phyloP scores from a whole-genome alignment of 2,113 vertebrate species.

The Anolis carolinensis region DNA sequence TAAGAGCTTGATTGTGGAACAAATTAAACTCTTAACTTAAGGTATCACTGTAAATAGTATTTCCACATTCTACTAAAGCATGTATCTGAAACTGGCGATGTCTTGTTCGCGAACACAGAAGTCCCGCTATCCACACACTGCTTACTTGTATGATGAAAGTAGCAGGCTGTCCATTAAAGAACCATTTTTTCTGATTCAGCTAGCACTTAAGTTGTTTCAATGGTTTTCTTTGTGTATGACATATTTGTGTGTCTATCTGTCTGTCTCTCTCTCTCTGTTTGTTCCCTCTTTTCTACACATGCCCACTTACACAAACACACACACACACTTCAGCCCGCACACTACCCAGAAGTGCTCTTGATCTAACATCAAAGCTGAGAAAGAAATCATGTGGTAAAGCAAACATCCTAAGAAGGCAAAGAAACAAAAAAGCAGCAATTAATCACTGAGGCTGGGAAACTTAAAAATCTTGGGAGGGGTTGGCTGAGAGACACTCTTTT shows the following conservation, averaged over 20 bases:
- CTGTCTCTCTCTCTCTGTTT: neutral
- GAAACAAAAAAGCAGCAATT: conserved; percentile 45
- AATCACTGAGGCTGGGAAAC: conserved; percentile 43
- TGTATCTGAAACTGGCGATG: neutral
- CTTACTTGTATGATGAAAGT: no score
- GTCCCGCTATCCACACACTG: neutral
- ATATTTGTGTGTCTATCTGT: neutral
- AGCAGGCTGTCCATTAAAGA: neutral
- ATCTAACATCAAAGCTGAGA: conserved; percentile 37
- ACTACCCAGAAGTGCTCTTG: conserved; percentile 11
- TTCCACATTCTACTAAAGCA: neutral
- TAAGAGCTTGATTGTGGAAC: no score
- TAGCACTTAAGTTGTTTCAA: conserved; percentile 5
- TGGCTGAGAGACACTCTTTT: conserved; percentile 37
- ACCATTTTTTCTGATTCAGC: neutral
- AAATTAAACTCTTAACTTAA: no score
- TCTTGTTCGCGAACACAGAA: neutral
- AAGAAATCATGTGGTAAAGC: conserved; percentile 46
- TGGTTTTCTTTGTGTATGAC: conserved; percentile 4
- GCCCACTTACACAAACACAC: conserved; percentile 40
- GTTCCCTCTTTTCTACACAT: neutral
- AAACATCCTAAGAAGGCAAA: conserved; percentile 55
- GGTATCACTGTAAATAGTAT: neutral
- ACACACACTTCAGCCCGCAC: conserved; percentile 47
- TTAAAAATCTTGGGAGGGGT: conserved; percentile 27